Conservation (phyloP, 2,888 invertebrate species). For the Drosophila ustulata region DNA sequence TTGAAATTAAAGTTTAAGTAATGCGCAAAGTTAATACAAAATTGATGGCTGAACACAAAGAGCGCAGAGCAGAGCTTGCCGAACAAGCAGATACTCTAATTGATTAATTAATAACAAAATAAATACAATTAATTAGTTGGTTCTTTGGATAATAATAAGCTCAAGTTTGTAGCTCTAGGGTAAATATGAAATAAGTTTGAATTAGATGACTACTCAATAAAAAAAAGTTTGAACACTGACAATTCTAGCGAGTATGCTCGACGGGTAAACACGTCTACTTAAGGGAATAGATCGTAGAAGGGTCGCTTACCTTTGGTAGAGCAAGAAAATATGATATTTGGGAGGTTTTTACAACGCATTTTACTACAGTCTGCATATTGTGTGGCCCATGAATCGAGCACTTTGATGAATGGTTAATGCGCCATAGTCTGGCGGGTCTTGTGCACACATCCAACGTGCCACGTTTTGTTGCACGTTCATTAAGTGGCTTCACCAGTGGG, state of each 20-base stretch:
- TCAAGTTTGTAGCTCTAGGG: too few species aligned
- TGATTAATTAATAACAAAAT: too few species aligned
- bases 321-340: neutral
- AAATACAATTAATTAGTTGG: too few species aligned
- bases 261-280: too few species aligned
- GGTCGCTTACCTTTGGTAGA: too few species aligned
- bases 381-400: neutral
- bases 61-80: neutral
- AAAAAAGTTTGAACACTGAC: too few species aligned
- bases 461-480: constrained; percentile 10
- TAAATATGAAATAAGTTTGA: too few species aligned
- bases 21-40: neutral
- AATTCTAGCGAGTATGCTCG: too few species aligned
- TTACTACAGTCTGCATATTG: neutral
- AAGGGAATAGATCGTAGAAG: too few species aligned
- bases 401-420: constrained; percentile 1
- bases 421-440: neutral
- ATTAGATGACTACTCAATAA: too few species aligned
- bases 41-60: neutral
- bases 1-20: constrained; percentile 21
- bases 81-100: neutral
- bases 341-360: neutral
- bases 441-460: constrained; percentile 7
- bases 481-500: constrained; percentile 5
- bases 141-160: too few species aligned